phyloP scores from a whole-genome alignment of 2,797 vertebrate genomes.

The Eidolon dupreanum region DNA sequence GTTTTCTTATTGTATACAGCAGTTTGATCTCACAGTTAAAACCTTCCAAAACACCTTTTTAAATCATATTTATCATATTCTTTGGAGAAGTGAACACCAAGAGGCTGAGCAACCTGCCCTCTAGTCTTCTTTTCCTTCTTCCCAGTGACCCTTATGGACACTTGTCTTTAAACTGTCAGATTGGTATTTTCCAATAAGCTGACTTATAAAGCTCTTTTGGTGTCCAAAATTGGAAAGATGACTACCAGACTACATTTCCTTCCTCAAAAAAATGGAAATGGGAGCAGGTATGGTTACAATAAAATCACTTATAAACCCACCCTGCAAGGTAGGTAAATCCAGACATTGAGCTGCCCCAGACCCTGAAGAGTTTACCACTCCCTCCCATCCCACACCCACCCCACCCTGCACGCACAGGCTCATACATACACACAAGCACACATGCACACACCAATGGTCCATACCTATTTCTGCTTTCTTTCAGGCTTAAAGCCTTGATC shows the following conservation, averaged over 20 bases:
- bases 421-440: not conserved
- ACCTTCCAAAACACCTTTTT: not conserved
- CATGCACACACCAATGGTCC: not conserved
- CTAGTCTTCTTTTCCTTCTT: not conserved
- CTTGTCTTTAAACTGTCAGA: constrained; percentile 39
- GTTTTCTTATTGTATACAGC: constrained; percentile 19
- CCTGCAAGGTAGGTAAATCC: not conserved
- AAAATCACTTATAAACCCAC: constrained; percentile 24
- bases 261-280: not conserved
- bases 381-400: constrained; percentile 59
- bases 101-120: not conserved
- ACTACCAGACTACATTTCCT: constrained; percentile 37
- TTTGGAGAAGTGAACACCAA: not conserved
- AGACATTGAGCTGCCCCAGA: constrained; percentile 8
- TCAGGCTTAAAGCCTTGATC: constrained; percentile 81
- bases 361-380: constrained; percentile 43
- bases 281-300: not conserved
- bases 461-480: constrained; percentile 83
- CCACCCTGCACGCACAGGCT: constrained; percentile 14
- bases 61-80: not conserved
- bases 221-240: constrained; percentile 35
- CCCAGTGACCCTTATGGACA: not conserved
- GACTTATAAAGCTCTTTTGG: constrained; percentile 1
- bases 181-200: not conserved
- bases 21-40: constrained; percentile 2